Evolutionary conservation across 2,888 invertebrate genomes (phyloP).

Genomic region (Drosophila paramelanica): DNA sequence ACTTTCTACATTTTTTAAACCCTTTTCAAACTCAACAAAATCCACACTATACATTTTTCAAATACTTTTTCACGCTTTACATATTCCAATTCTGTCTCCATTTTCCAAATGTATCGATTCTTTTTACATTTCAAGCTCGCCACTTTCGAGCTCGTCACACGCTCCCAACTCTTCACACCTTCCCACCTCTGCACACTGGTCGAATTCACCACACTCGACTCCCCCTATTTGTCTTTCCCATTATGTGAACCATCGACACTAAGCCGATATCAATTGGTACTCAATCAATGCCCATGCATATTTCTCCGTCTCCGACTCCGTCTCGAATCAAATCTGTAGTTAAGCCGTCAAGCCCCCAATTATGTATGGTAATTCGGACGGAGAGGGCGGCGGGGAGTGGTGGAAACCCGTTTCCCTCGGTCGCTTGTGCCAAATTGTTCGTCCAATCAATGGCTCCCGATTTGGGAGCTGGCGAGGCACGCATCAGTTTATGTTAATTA

Average conservation of each 20-base stretch:
- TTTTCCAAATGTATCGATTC: too few relatives aligned
- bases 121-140: not conserved
- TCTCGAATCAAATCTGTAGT: not conserved
- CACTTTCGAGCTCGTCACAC: too few relatives aligned
- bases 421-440: slow-evolving; percentile 33
- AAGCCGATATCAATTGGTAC: not conserved
- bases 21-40: too few relatives aligned
- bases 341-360: slow-evolving; percentile 8
- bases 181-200: not conserved
- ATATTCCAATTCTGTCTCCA: too few relatives aligned
- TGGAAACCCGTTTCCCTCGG: not conserved
- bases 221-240: too few relatives aligned
- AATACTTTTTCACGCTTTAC: too few relatives aligned
- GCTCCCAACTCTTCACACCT: too few relatives aligned
- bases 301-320: too few relatives aligned
- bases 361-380: slow-evolving; percentile 30
- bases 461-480: slow-evolving; percentile 23
- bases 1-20: too few relatives aligned
- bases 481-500: slow-evolving; percentile 66
- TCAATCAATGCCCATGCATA: not conserved
- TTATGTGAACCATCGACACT: not conserved
- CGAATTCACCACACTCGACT: not conserved
- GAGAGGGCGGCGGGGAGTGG: not conserved
- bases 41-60: too few relatives aligned
- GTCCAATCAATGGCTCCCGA: slow-evolving; percentile 38